Percentiles rank a stretch among this genome's conserved stretches.
Conservation (phyloP, 2,888 invertebrate genomes). For the Cataglyphis livida region DNA sequence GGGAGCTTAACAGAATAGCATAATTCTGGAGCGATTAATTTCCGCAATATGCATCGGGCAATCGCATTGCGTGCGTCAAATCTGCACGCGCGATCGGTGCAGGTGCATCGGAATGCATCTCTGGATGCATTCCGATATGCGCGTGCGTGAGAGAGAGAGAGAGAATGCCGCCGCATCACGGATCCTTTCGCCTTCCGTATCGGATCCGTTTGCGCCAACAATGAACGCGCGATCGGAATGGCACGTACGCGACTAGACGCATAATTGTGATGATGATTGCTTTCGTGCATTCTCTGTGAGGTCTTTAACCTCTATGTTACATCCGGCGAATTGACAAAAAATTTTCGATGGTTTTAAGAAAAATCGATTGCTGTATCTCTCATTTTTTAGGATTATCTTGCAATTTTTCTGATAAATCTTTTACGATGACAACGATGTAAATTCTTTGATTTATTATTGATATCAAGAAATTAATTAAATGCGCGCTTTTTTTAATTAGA, state of each 20-base stretch:
- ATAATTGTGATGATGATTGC: conserved; percentile 33
- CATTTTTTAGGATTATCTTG: background rate
- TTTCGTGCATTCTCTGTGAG: background rate
- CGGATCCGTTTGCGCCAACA: conserved; percentile 10
- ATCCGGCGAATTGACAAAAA: background rate
- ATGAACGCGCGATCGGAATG: conserved; percentile 39
- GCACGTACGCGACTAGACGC: conserved; percentile 31
- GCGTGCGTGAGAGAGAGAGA: background rate
- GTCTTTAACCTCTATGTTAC: conserved; percentile 6
- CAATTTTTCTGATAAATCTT: background rate
- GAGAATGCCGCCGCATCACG: conserved; percentile 5
- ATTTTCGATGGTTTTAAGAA: background rate
- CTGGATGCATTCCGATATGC: conserved; percentile 47
- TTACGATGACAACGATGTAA: background rate
- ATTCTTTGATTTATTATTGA: background rate
- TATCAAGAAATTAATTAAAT: background rate
- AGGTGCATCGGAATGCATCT: conserved; percentile 49
- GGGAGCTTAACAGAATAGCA: conserved; percentile 59
- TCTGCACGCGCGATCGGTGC: conserved; percentile 53
- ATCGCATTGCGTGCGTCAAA: conserved; percentile 66
- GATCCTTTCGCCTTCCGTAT: conserved; percentile 45
- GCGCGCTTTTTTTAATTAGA: background rate
- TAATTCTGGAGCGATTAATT: conserved; percentile 71
- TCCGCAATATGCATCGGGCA: conserved; percentile 63
- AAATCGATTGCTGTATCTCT: background rate